These are phyloP conservation scores for Lasioglossum pauxillum DNA, from an alignment of 2,888 invertebrate genomes.

Conservation along the genomic window DNA sequence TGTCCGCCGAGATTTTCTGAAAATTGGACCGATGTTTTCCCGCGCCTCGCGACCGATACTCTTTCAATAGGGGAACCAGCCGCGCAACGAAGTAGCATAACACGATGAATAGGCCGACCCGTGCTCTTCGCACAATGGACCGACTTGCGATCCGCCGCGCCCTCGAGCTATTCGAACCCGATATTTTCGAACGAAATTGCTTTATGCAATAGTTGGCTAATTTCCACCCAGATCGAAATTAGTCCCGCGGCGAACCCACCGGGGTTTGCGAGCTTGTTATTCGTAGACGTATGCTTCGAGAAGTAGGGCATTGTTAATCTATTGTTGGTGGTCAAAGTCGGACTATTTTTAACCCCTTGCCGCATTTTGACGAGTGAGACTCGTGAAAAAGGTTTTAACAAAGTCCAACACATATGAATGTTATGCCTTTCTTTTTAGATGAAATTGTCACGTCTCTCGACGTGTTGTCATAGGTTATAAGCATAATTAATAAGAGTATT, in stretches of 20 bases:
- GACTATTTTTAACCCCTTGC: background rate
- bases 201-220: slow-evolving; percentile 24
- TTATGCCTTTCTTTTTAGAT: too few relatives aligned
- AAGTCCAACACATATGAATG: too few relatives aligned
- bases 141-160: background rate
- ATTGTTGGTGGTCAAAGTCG: too few relatives aligned
- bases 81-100: slow-evolving; percentile 14
- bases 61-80: slow-evolving; percentile 16
- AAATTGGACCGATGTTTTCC: slow-evolving; percentile 48
- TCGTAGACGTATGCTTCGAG: background rate
- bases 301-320: background rate
- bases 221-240: slow-evolving; percentile 24
- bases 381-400: too few relatives aligned
- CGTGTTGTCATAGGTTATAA: too few relatives aligned
- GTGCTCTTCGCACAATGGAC: background rate
- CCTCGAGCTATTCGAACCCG: background rate
- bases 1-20: slow-evolving; percentile 48
- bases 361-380: too few relatives aligned
- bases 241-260: background rate
- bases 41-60: slow-evolving; percentile 13
- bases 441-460: too few relatives aligned
- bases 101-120: slow-evolving; percentile 36
- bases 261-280: background rate
- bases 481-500: too few relatives aligned
- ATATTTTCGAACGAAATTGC: slow-evolving; percentile 38